Evolutionary conservation across 2,113 vertebrate genomes (phyloP).

Genomic region (Erythrolamprus reginae): DNA sequence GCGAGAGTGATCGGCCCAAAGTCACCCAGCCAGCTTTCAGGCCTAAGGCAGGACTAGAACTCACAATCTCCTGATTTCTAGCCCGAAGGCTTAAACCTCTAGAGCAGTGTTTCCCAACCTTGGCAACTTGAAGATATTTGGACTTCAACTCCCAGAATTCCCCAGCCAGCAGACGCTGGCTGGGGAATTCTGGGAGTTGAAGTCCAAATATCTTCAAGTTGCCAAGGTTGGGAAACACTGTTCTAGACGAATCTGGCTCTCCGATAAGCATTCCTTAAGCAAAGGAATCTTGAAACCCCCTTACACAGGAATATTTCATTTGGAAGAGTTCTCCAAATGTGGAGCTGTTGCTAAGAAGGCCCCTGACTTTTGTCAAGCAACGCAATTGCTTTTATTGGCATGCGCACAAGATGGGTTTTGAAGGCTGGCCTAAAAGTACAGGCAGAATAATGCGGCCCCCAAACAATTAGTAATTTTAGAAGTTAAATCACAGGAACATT

Average conservation of each 20-base stretch:
- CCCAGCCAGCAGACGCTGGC: too few species aligned
- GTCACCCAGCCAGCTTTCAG: not conserved
- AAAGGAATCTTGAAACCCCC: not conserved
- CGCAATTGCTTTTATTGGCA: not conserved
- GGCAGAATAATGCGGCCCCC: not conserved
- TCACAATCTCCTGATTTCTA: not conserved
- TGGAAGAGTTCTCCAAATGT: not conserved
- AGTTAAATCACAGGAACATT: not conserved
- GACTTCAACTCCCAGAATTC: too few species aligned
- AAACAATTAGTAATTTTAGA: not conserved
- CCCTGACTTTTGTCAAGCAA: not conserved
- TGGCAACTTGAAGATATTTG: too few species aligned
- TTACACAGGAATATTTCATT: not conserved
- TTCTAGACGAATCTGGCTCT: not conserved
- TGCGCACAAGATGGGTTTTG: not conserved
- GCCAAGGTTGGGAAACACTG: too few species aligned
- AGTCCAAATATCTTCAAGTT: too few species aligned
- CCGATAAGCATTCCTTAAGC: not conserved
- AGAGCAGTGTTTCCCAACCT: too few species aligned
- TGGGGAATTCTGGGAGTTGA: too few species aligned
- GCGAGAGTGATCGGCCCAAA: not conserved
- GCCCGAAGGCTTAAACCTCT: not conserved
- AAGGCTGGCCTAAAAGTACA: not conserved
- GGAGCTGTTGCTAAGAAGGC: not conserved
- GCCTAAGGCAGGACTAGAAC: not conserved